These are phyloP conservation scores for Hippocampus kuda DNA, from an alignment of 2,797 vertebrate genomes.

Conservation along the genomic window DNA sequence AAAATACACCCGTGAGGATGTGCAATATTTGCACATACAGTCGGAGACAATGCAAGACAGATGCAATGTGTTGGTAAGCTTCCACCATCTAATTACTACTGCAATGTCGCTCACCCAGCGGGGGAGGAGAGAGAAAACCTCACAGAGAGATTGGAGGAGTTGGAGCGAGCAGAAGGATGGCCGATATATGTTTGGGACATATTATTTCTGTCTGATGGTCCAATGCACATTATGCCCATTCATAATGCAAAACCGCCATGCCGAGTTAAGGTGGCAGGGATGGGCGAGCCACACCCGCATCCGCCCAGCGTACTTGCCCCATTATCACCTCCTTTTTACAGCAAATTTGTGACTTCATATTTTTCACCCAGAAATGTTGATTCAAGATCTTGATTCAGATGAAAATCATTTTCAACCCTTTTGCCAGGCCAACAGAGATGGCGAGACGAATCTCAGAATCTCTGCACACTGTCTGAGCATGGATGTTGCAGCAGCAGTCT, in stretches of 20 bases:
- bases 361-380: not conserved
- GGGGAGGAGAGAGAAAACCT: constrained; percentile 25
- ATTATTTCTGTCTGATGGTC: constrained; percentile 14
- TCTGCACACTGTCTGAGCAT: constrained; percentile 21
- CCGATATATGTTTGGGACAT: constrained; percentile 11
- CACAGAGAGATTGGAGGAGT: constrained; percentile 14
- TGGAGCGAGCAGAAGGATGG: constrained; percentile 3
- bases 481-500: constrained; percentile 17
- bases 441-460: not conserved
- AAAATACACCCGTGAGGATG: no score
- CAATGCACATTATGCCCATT: constrained; percentile 21
- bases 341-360: not conserved
- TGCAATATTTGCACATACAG: no score
- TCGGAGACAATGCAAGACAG: constrained; percentile 3
- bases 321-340: not conserved
- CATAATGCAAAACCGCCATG: constrained; percentile 43
- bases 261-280: constrained; percentile 35
- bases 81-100: constrained; percentile 34
- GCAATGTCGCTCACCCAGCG: constrained; percentile 32
- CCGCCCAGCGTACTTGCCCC: not conserved
- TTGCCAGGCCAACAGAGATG: not conserved
- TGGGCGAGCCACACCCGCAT: not conserved
- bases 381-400: no score
- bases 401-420: no score
- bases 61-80: constrained; percentile 18